These are phyloP conservation scores for Smutsia temminckii DNA, from an alignment of 2,797 vertebrate genomes.

Conservation along the genomic window DNA sequence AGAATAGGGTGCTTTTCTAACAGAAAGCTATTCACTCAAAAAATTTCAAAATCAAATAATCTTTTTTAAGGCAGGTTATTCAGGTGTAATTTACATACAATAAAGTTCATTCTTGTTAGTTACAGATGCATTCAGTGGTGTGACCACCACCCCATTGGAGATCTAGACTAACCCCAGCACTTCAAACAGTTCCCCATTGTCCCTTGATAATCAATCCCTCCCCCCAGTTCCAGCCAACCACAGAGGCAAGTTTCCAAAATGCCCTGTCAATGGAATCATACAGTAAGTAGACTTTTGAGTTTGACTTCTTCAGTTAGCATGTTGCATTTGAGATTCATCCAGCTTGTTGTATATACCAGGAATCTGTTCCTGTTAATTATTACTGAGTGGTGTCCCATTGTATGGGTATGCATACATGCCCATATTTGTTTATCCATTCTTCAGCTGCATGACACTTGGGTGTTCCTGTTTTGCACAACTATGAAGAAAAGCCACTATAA, in stretches of 20 bases:
- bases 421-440: background rate
- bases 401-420: background rate
- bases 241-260: background rate
- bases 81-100: background rate
- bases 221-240: background rate
- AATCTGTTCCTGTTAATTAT: background rate
- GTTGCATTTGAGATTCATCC: background rate
- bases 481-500: background rate
- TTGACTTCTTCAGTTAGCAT: background rate
- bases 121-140: background rate
- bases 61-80: background rate
- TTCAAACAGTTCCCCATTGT: background rate
- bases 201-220: background rate
- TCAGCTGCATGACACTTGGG: background rate
- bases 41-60: slow-evolving; percentile 43
- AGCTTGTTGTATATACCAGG: background rate
- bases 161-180: background rate
- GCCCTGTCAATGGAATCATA: background rate
- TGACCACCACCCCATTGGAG: background rate
- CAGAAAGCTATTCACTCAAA: background rate
- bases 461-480: background rate
- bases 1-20: background rate
- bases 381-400: background rate
- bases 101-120: background rate
- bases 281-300: background rate